phyloP scores from a whole-genome alignment of 1,140 invertebrate genomes.

The Trichomalopsis sarcophagae region DNA sequence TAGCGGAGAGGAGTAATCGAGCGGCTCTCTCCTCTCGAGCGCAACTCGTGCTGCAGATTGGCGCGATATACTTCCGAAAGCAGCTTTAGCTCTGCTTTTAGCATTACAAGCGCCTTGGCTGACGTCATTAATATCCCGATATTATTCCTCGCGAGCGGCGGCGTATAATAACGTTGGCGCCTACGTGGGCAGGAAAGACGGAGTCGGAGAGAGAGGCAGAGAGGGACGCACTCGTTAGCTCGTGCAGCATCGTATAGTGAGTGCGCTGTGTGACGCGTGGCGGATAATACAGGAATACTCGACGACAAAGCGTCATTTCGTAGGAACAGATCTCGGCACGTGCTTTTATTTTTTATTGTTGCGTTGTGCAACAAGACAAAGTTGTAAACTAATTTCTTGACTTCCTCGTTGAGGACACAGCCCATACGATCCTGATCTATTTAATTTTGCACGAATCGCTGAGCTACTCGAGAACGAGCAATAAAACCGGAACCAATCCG shows the following conservation, averaged over 20 bases:
- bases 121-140: conserved; percentile 35
- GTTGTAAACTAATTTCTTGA: no score
- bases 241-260: no score
- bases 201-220: background rate
- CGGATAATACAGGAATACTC: no score
- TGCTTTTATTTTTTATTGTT: no score
- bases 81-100: conserved; percentile 14
- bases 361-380: no score
- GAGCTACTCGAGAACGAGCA: background rate
- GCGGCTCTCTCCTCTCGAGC: background rate
- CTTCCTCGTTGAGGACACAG: no score
- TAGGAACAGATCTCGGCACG: no score
- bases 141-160: conserved; percentile 23
- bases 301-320: no score
- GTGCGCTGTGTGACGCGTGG: no score
- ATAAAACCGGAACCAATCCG: background rate
- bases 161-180: conserved; percentile 25
- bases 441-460: no score
- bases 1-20: background rate
- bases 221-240: background rate
- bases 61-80: conserved; percentile 31
- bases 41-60: background rate
- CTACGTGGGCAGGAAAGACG: conserved; percentile 41
- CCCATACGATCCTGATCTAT: no score
- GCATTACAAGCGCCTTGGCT: conserved; percentile 5